Evolutionary conservation across 2,888 invertebrate species (phyloP).

Genomic region (Artemia sp.): DNA sequence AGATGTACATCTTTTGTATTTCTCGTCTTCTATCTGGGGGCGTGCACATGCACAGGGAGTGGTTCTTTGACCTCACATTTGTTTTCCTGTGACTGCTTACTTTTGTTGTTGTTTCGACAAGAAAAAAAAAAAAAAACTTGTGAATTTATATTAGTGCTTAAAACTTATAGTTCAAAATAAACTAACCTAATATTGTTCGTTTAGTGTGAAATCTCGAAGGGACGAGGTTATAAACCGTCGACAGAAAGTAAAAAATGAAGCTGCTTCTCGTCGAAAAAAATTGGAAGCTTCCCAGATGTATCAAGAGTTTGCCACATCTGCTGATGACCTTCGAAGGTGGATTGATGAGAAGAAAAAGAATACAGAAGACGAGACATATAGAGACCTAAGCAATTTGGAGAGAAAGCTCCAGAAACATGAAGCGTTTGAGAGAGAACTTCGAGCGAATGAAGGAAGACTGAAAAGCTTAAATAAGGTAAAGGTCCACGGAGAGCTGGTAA

Average conservation of each 20-base stretch:
- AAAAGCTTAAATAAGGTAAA: conserved; percentile 58
- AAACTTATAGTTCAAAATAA: conserved; percentile 11
- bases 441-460: conserved; percentile 82
- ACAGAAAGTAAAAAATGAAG: conserved; percentile 46
- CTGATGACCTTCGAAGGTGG: conserved; percentile 76
- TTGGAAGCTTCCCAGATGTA: conserved; percentile 69
- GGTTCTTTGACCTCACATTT: no score
- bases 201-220: conserved; percentile 41
- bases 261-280: conserved; percentile 53
- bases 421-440: conserved; percentile 83
- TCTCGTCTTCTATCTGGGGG: no score
- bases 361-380: conserved; percentile 78
- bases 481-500: no score
- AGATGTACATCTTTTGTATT: no score
- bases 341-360: conserved; percentile 76
- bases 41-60: no score
- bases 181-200: neutral
- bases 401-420: conserved; percentile 88
- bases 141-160: no score
- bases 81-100: no score
- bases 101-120: no score
- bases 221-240: conserved; percentile 57
- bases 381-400: conserved; percentile 72
- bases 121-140: no score
- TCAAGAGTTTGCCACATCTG: conserved; percentile 81